Conservation (phyloP, 1,140 invertebrate genomes). For the Wasmannia auropunctata region DNA sequence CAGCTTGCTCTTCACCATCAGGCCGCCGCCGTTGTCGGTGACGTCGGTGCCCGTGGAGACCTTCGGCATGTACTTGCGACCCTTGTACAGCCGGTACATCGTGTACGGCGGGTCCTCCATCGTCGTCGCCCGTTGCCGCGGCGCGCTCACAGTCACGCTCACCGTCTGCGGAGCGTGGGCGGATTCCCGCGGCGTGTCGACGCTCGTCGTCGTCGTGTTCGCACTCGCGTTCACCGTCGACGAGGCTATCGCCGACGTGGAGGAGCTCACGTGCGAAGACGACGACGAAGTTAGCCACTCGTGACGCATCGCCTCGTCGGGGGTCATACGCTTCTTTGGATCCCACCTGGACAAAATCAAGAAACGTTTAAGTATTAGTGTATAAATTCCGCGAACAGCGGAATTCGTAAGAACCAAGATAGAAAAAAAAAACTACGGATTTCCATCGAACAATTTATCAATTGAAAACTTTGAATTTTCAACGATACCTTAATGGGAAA, state of each 20-base stretch:
- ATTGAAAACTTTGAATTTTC: not conserved
- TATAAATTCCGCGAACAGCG: not conserved
- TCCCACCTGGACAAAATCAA: constrained; percentile 92
- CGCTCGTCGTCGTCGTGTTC: constrained; percentile 65
- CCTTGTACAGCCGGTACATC: constrained; percentile 81
- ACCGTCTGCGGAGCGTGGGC: constrained; percentile 77
- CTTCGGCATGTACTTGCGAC: constrained; percentile 80
- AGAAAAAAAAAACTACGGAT: too few relatives aligned
- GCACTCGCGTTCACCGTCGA: constrained; percentile 73
- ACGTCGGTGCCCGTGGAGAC: constrained; percentile 76
- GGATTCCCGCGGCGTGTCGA: constrained; percentile 77
- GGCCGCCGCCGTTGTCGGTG: constrained; percentile 52
- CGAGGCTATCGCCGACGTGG: constrained; percentile 78
- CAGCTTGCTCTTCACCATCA: constrained; percentile 82
- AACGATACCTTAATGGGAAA: not conserved
- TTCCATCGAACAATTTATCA: not conserved
- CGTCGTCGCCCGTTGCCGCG: constrained; percentile 75
- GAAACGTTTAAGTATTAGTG: not conserved
- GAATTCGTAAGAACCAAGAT: not conserved
- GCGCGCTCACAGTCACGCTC: constrained; percentile 73
- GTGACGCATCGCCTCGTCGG: constrained; percentile 93
- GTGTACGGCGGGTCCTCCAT: constrained; percentile 80
- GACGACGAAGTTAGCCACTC: constrained; percentile 88
- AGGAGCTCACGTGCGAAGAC: constrained; percentile 76
- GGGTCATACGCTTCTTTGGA: constrained; percentile 95